These are phyloP conservation scores for Asteroscopus sphinx DNA, from an alignment of 2,888 invertebrate species.

Conservation along the genomic window DNA sequence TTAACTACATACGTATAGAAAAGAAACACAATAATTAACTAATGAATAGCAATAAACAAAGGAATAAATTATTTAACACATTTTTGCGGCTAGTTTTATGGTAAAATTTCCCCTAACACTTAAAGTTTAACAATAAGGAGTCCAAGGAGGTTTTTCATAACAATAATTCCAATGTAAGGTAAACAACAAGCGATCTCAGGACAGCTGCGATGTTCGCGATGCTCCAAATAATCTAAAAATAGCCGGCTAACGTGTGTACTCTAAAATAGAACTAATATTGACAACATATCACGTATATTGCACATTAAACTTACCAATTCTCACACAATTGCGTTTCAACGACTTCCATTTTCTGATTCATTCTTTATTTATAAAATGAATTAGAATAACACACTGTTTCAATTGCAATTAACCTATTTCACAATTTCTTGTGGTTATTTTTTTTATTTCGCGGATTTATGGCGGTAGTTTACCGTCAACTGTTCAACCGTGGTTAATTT, in stretches of 20 bases:
- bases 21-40: not conserved
- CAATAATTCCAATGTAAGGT: conserved; percentile 61
- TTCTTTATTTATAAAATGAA: conserved; percentile 21
- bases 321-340: conserved; percentile 82
- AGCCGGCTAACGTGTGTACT: conserved; percentile 77
- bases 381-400: conserved; percentile 26
- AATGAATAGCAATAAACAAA: conserved; percentile 6
- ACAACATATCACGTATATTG: conserved; percentile 65
- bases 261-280: conserved; percentile 83
- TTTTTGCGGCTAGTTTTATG: conserved; percentile 1
- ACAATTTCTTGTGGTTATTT: conserved; percentile 11
- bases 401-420: conserved; percentile 46
- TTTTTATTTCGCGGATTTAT: conserved; percentile 12
- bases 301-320: conserved; percentile 84
- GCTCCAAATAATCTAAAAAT: conserved; percentile 86
- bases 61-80: not conserved
- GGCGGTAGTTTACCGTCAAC: conserved; percentile 24
- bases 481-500: conserved; percentile 12
- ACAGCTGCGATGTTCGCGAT: conserved; percentile 77
- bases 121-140: conserved; percentile 21
- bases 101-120: not conserved
- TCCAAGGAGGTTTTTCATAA: conserved; percentile 30
- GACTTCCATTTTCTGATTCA: conserved; percentile 74
- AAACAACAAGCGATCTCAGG: conserved; percentile 80
- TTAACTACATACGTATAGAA: conserved; percentile 4